Percentiles rank a stretch among this genome's conserved stretches.
Conservation (phyloP, 2,888 invertebrate genomes). For the Ptilodon capucinus region DNA sequence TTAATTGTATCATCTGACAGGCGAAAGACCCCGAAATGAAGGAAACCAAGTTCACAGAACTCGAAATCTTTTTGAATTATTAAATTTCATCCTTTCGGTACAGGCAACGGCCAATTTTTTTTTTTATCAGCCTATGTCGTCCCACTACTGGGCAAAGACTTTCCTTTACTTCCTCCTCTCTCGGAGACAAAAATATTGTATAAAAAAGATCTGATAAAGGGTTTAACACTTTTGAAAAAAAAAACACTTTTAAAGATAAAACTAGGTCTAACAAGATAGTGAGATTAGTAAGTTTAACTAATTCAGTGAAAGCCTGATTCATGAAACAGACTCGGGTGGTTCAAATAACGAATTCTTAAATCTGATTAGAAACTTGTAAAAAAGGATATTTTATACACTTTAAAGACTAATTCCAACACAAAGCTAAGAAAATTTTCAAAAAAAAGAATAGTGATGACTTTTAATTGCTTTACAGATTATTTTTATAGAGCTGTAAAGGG, state of each 20-base stretch:
- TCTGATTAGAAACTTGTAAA: not conserved
- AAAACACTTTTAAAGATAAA: conserved; percentile 1
- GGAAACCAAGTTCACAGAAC: conserved; percentile 27
- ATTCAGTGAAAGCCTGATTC: not conserved
- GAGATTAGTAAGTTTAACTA: not conserved
- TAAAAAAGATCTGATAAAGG: conserved; percentile 37
- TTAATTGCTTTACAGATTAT: too few species aligned
- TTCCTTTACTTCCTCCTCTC: too few species aligned
- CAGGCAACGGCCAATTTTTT: conserved; percentile 13
- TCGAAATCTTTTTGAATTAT: conserved; percentile 30
- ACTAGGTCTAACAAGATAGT: conserved; percentile 2
- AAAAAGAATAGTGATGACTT: too few species aligned
- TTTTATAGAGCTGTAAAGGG: too few species aligned
- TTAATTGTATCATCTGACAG: conserved; percentile 42
- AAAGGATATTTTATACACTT: too few species aligned
- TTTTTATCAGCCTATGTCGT: too few species aligned
- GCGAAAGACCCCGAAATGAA: conserved; percentile 30
- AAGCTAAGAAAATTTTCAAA: too few species aligned
- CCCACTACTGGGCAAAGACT: too few species aligned
- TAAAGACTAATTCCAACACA: too few species aligned
- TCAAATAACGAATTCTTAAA: not conserved
- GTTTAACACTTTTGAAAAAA: conserved; percentile 8
- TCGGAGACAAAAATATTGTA: too few species aligned
- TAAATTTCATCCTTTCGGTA: conserved; percentile 31
- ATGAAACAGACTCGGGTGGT: not conserved